These are phyloP conservation scores for Sebastes glaucus DNA, from an alignment of 2,797 vertebrate species.

Conservation along the genomic window DNA sequence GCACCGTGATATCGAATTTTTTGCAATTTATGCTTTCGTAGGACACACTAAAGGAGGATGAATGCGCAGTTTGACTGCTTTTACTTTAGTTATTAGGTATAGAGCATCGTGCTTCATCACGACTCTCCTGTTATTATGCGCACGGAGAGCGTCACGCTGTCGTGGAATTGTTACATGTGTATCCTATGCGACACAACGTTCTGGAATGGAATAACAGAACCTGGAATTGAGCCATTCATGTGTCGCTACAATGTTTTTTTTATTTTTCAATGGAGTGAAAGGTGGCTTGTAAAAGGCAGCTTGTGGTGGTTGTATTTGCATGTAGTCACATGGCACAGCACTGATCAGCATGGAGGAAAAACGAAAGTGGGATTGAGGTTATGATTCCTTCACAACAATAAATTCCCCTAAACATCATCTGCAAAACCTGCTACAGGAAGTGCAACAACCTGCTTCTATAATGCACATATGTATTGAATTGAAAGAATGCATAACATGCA, in stretches of 20 bases:
- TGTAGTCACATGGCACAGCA: conserved; percentile 8
- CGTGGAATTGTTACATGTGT: not conserved
- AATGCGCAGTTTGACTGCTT: fast-evolving
- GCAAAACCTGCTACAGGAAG: not conserved
- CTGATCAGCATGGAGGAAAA: not conserved
- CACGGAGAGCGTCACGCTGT: too few species aligned
- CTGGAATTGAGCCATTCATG: not conserved
- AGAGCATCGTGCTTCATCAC: not conserved
- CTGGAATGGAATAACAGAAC: too few species aligned
- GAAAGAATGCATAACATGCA: not conserved
- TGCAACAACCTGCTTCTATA: not conserved
- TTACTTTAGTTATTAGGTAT: fast-evolving
- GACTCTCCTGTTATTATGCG: not conserved
- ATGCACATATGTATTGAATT: too few species aligned
- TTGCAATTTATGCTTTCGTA: not conserved
- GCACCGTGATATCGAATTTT: not conserved
- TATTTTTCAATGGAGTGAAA: too few species aligned
- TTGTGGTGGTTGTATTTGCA: not conserved
- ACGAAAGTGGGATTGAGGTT: not conserved
- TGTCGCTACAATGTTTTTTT: not conserved
- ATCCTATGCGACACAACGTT: not conserved
- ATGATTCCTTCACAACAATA: not conserved
- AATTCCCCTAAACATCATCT: not conserved
- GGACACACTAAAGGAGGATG: fast-evolving
- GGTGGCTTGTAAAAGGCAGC: not conserved